Base-by-base conservation (phyloP, 2,888 invertebrate genomes). In the Tigriopus californicus region DNA sequence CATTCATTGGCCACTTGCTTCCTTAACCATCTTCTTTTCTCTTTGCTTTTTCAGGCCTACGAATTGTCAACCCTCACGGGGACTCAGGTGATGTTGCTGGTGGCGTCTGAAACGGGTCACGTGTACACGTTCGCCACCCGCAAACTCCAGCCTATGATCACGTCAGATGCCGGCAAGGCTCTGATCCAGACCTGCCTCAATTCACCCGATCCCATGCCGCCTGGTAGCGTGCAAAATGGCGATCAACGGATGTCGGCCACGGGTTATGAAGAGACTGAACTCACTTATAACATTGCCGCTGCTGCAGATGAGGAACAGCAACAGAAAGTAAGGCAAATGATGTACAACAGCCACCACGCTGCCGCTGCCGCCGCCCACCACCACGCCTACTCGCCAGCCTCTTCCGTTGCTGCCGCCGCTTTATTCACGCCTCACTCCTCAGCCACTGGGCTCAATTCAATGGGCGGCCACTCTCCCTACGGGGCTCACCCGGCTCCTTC, bases 101-200 rank as follows among this genome's bases (percentile, higher is more conserved):
- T 98, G 65, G 97, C 97, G 62, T 94, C 91, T 64, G 97, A 95
- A 74, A 97, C 97, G 20, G 97, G 97, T 59, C 98, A 98, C 76
- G 98, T 99, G 68, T 99, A 98, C 77, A 98, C 98, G 63, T 98
- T 97, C 76, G 97, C 98, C 64, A 98, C 98, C 66, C 81, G 94
- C 66, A 94, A 94, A 73, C 79, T 99, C 59, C 94, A 95, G 74
- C 98, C 98, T 65, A 98, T 98, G 95, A 97, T 99, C 73, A 95
- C 94, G 53, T 94, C 94, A 66, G 78, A 79, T 62, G 75, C 76
- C 60, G 97, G 97, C 66, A 97, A 98, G 74, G 86, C 92, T 64
- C 78, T 98, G 66, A 98, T 98, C 69, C 97, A 98, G 76, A 95
- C 94, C 66, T 98, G 98, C 74, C 81, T 98, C 63, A 95, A 95